phyloP scores from a whole-genome alignment of 2,797 vertebrate species.

The Galaxias olidus region DNA sequence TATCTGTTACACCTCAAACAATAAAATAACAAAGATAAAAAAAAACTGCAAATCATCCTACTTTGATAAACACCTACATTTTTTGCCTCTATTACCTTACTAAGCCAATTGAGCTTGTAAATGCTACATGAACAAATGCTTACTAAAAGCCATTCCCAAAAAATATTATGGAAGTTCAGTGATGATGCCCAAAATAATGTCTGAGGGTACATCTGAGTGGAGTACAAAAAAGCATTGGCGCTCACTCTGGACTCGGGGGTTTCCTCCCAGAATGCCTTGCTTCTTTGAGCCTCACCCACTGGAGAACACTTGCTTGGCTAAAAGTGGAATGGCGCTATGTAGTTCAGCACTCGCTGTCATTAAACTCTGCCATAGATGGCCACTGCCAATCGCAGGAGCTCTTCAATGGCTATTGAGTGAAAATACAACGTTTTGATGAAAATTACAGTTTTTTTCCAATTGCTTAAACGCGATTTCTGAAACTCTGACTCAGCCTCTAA shows the following conservation, averaged over 20 bases:
- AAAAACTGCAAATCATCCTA: too few relatives aligned
- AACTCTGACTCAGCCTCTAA: too few relatives aligned
- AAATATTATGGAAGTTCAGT: neutral
- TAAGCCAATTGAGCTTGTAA: too few relatives aligned
- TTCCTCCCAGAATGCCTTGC: constrained; percentile 25
- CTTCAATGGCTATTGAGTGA: constrained; percentile 14
- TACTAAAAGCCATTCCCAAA: neutral
- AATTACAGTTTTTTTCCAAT: constrained; percentile 3
- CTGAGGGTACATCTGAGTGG: constrained; percentile 45
- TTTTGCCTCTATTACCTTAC: too few relatives aligned
- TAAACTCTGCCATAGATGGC: constrained; percentile 17
- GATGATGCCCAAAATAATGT: constrained; percentile 28
- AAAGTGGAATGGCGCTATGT: constrained; percentile 27
- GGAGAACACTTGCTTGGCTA: constrained; percentile 53
- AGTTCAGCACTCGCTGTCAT: constrained; percentile 16
- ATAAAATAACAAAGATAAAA: neutral
- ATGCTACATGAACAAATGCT: too few relatives aligned
- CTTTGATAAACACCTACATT: too few relatives aligned
- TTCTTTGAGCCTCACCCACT: constrained; percentile 33
- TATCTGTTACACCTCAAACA: neutral
- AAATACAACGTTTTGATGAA: neutral
- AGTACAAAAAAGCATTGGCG: constrained; percentile 28
- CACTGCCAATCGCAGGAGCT: constrained; percentile 24
- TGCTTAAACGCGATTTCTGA: neutral
- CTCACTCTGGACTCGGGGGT: constrained; percentile 26